These are phyloP conservation scores for Australoheros facetus DNA, from an alignment of 2,797 vertebrate genomes.

Conservation along the genomic window DNA sequence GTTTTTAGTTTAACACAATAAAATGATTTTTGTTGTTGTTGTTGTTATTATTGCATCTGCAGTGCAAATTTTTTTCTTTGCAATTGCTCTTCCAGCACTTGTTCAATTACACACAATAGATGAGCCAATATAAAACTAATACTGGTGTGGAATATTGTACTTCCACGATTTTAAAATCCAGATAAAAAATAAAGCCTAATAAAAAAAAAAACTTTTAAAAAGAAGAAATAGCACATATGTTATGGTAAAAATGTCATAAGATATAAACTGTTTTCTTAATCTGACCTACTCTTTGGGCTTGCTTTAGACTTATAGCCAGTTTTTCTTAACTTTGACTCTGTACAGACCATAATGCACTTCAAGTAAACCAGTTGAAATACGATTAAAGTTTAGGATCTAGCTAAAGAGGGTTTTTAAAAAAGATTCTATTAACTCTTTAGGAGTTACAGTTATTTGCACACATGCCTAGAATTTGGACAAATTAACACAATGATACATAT, in stretches of 20 bases:
- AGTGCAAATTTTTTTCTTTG: neutral
- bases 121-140: neutral
- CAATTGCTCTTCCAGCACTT: neutral
- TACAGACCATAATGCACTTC: no score
- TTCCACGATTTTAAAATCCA: neutral
- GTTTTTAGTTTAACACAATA: neutral
- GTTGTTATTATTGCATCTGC: neutral
- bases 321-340: no score
- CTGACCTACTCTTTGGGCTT: no score
- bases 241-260: no score
- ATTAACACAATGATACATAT: neutral
- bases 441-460: no score
- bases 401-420: no score
- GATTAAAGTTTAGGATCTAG: no score
- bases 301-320: no score
- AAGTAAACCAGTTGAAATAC: no score
- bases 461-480: no score
- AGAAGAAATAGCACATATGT: neutral
- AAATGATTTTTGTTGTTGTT: neutral
- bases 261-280: no score
- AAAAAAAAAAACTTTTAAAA: neutral
- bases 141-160: fast-evolving
- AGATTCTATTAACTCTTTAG: no score
- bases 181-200: neutral
- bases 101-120: neutral